phyloP scores from a whole-genome alignment of 2,797 vertebrate genomes.

The Pseudomugil tenellus region DNA sequence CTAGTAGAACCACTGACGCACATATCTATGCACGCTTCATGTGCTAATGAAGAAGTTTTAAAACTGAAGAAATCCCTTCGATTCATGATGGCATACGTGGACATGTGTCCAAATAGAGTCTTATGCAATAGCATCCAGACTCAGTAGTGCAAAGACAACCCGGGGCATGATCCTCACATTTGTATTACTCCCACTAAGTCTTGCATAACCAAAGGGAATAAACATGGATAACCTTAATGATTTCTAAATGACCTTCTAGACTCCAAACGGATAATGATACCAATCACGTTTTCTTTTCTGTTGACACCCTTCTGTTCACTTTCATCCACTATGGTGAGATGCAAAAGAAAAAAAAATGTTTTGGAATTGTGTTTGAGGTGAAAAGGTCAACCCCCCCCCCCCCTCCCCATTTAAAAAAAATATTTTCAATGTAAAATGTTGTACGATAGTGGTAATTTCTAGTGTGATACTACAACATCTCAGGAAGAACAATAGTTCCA shows the following conservation, averaged over 20 bases:
- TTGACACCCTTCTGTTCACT: background rate
- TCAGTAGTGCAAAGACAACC: slow-evolving; percentile 52
- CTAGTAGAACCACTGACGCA: background rate
- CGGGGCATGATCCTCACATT: slow-evolving; percentile 53
- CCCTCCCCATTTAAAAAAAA: too few species aligned
- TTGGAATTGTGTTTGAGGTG: background rate
- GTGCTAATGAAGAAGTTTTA: slow-evolving; percentile 24
- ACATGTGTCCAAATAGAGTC: slow-evolving; percentile 64
- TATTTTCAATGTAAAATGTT: background rate
- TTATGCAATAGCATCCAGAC: slow-evolving; percentile 61
- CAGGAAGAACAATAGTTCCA: slow-evolving; percentile 10
- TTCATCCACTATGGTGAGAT: background rate
- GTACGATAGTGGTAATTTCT: background rate
- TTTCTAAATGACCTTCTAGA: slow-evolving; percentile 50
- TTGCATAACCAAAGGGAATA: slow-evolving; percentile 60
- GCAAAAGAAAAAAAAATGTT: background rate
- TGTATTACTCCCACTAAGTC: slow-evolving; percentile 51
- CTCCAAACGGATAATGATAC: slow-evolving; percentile 18
- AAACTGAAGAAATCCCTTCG: slow-evolving; percentile 45
- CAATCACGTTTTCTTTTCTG: background rate
- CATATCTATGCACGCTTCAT: background rate
- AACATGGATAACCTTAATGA: slow-evolving; percentile 39
- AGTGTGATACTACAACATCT: background rate
- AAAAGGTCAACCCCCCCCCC: background rate
- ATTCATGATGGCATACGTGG: slow-evolving; percentile 36